phyloP scores from a whole-genome alignment of 2,888 invertebrate genomes.

The Mechanitis mazaeus region DNA sequence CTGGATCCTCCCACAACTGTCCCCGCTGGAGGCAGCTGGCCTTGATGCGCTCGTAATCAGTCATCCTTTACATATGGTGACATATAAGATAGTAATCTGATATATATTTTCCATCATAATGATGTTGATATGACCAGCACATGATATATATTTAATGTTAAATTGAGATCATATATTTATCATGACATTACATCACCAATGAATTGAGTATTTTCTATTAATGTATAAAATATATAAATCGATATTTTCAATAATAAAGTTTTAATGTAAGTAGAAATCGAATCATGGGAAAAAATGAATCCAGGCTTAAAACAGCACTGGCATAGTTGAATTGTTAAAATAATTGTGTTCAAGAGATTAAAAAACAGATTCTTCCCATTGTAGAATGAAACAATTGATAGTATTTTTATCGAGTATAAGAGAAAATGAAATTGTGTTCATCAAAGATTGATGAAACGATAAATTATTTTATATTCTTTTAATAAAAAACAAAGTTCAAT shows the following conservation, averaged over 20 bases:
- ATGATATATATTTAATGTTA: no score
- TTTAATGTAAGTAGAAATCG: no score
- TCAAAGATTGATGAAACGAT: slow-evolving; percentile 15
- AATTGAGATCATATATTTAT: no score
- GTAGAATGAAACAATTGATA: slow-evolving; percentile 40
- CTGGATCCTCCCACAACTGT: slow-evolving; percentile 93
- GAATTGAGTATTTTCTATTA: neutral
- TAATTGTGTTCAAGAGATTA: slow-evolving; percentile 10
- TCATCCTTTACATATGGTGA: slow-evolving; percentile 63
- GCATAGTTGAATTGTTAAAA: slow-evolving; percentile 9
- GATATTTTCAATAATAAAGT: no score
- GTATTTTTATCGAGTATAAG: slow-evolving; percentile 29
- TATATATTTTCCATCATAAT: no score
- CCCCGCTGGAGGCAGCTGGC: slow-evolving; percentile 86
- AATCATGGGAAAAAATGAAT: no score
- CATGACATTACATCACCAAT: no score
- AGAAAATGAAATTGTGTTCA: slow-evolving; percentile 32
- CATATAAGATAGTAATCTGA: neutral
- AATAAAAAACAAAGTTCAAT: no score
- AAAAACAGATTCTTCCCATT: slow-evolving; percentile 33
- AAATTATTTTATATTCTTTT: neutral
- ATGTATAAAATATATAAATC: neutral
- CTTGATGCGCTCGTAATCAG: slow-evolving; percentile 90
- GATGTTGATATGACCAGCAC: no score
- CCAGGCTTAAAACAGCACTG: neutral